Base-by-base conservation (phyloP, 2,888 invertebrate genomes). In the Callimorpha dominula region DNA sequence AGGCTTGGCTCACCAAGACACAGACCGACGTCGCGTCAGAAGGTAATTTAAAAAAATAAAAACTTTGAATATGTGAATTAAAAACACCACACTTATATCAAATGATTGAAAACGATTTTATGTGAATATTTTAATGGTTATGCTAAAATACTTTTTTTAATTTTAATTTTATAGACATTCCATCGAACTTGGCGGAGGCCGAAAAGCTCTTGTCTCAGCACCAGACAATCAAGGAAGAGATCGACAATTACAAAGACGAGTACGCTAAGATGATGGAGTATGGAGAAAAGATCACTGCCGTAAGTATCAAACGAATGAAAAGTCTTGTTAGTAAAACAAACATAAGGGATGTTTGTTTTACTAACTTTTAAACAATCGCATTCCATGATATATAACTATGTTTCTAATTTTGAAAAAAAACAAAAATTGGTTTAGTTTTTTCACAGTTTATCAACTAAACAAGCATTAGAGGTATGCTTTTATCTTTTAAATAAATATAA, bases 231-330 rank as follows among this genome's bases (percentile, higher is more conserved):
- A 98, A 99, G 90, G 99, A 99, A 91, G 99, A 99, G 96, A 99
- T 99, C 87, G 99, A 99, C 92, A 99, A 99, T 90, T 99, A 99
- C 94, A 99, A 98, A 71, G 99, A 99, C 88, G 99, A 99, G 92
- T 99, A 99, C 90, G 98, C 98, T 87, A 98, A 98, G 96, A 99
- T 99, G 99, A 99, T 99, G 98, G 99, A 99, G 89, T 99, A 99
- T 89, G 99, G 99, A 63, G 99, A 99, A 92, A 97, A 98, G 87
- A 97, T 99, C 83, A 99, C 99, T 69, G 97, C 98, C 75, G 97
- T 97, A 40, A 71, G 74, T 74, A 54, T 65, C n/a, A n/a, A n/a
- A n/a, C n/a, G n/a, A n/a, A n/a, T n/a, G n/a, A n/a, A n/a, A n/a
- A n/a, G n/a, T n/a, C n/a, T n/a, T n/a, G n/a, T n/a, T n/a, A n/a